phyloP scores from a whole-genome alignment of 2,113 vertebrate species.

The Psilopogon haemacephalus region DNA sequence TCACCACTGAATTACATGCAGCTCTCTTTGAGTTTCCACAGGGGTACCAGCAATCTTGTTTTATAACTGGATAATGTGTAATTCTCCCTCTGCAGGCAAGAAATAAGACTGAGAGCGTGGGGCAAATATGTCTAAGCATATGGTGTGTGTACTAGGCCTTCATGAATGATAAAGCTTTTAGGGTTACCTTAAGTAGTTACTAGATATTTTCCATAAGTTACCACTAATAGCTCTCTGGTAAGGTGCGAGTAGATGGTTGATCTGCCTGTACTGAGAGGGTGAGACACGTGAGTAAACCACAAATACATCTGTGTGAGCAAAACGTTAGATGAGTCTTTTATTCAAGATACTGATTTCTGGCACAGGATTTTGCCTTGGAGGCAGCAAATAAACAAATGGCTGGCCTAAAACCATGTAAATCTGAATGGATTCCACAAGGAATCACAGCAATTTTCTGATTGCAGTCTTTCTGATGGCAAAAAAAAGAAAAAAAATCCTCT shows the following conservation, averaged over 20 bases:
- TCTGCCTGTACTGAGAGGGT: not conserved
- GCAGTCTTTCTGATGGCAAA: not conserved
- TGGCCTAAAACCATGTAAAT: not conserved
- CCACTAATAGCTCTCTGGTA: not conserved
- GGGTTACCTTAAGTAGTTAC: not conserved
- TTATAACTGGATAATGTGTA: not conserved
- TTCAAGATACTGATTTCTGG: not conserved
- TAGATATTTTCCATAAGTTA: not conserved
- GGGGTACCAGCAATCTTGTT: not conserved
- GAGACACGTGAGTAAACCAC: not conserved
- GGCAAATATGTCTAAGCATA: not conserved
- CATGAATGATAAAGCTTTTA: not conserved
- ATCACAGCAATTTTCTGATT: constrained; percentile 5
- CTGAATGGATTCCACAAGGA: not conserved
- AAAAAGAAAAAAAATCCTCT: not conserved
- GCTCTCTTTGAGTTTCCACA: constrained; percentile 15
- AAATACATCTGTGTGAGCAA: not conserved
- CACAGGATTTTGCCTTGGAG: constrained; percentile 1
- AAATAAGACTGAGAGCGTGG: not conserved
- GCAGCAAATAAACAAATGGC: constrained; percentile 11
- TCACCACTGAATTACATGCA: not conserved
- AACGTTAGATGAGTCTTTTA: not conserved
- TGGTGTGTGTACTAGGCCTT: not conserved
- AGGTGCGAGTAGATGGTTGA: not conserved
- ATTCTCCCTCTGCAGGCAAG: constrained; percentile 20